phyloP scores from a whole-genome alignment of 2,113 vertebrate genomes.

The Channa argus region DNA sequence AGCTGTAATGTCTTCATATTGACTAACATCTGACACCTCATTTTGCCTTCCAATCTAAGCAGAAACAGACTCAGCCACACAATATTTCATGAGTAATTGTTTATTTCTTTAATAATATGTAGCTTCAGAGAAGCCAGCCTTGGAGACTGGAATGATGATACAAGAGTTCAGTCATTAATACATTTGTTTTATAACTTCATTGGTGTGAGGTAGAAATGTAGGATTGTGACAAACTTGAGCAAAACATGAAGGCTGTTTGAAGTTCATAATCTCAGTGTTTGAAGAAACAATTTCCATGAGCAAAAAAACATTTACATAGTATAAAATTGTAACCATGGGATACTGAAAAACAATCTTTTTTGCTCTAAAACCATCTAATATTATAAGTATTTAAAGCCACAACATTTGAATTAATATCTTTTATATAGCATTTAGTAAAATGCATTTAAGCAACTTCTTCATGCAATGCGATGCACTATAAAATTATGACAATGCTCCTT shows the following conservation, averaged over 20 bases:
- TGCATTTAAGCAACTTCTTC: conserved; percentile 89
- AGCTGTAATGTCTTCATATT: background rate
- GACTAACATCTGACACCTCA: background rate
- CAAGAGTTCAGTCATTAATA: conserved; percentile 62
- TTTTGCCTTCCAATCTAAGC: background rate
- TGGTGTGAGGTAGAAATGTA: conserved; percentile 79
- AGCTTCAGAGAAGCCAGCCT: conserved; percentile 62
- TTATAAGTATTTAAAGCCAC: conserved; percentile 85
- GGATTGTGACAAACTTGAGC: conserved; percentile 59
- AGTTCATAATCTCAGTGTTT: conserved; percentile 35
- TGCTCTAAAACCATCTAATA: conserved; percentile 80
- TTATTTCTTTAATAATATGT: conserved; percentile 64
- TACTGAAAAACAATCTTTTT: conserved; percentile 15
- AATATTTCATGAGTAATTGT: conserved; percentile 59
- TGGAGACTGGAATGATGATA: conserved; percentile 70
- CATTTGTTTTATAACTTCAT: conserved; percentile 63
- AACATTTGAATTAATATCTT: conserved; percentile 87
- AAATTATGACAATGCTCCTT: conserved; percentile 90
- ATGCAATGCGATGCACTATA: conserved; percentile 95
- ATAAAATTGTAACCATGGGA: conserved; percentile 50
- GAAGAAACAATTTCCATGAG: conserved; percentile 51
- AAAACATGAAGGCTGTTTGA: conserved; percentile 47
- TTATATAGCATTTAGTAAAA: conserved; percentile 93
- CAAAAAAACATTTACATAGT: conserved; percentile 49
- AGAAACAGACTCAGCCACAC: conserved; percentile 37